Evolutionary conservation across 2,113 vertebrate genomes (phyloP).

Genomic region (Chaenocephalus aceratus): DNA sequence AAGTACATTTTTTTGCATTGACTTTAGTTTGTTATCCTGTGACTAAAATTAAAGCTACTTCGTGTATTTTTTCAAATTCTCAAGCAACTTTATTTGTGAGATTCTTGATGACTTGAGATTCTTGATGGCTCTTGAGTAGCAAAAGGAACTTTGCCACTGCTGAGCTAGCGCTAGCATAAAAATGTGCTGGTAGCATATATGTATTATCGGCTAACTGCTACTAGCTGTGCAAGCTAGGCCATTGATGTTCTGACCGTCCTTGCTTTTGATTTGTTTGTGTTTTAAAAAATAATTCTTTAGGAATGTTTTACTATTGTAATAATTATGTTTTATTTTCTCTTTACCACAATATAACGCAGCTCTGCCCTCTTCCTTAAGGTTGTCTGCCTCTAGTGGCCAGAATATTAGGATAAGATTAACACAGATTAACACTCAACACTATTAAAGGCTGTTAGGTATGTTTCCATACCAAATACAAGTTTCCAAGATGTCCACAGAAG

Average conservation of each 20-base stretch:
- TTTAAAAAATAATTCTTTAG: neutral
- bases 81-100: neutral
- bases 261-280: neutral
- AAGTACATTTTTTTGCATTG: neutral
- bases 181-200: neutral
- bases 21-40: neutral
- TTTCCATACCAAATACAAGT: neutral
- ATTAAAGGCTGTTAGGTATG: neutral
- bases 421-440: neutral
- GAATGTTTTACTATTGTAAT: neutral
- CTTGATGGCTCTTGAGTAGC: too few relatives aligned
- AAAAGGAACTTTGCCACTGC: too few relatives aligned
- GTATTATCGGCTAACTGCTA: neutral
- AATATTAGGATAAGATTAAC: neutral
- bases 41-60: neutral
- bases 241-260: neutral
- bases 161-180: neutral
- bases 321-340: neutral
- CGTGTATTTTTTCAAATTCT: neutral
- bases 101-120: neutral
- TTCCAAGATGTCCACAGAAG: neutral
- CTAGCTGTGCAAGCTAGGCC: neutral
- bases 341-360: neutral
- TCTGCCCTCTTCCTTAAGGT: neutral
- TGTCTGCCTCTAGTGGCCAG: neutral